Percentiles rank a stretch among this genome's conserved stretches.
Conservation (phyloP, 35 echinoderm and acorn worm genomes). For the Eucidaris tribuloides region DNA sequence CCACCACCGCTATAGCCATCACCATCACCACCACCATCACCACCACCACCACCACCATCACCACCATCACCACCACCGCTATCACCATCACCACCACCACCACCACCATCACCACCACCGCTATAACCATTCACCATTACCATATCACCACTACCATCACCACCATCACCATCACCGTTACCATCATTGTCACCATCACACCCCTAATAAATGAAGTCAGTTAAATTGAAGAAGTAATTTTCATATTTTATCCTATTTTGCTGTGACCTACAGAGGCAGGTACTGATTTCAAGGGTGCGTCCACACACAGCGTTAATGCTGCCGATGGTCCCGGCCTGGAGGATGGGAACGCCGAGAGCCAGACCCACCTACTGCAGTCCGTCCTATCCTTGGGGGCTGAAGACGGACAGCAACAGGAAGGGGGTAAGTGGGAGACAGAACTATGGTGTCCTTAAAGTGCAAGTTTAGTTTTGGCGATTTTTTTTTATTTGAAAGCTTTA, state of each 20-base stretch:
- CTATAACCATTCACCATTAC: not conserved
- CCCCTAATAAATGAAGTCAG: not conserved
- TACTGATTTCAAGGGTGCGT: too few relatives aligned
- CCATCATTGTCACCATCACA: not conserved
- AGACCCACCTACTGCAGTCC: constrained; percentile 81
- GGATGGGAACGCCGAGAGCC: constrained; percentile 12
- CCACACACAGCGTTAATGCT: too few relatives aligned
- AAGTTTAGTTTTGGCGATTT: too few relatives aligned
- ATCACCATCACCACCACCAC: constrained; percentile 1
- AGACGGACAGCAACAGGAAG: constrained; percentile 45
- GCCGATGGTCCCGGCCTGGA: too few relatives aligned
- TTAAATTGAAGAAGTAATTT: not conserved
- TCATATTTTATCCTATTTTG: too few relatives aligned
- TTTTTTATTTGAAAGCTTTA: too few relatives aligned
- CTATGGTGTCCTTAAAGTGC: too few relatives aligned
- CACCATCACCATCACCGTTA: not conserved
- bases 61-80: not conserved
- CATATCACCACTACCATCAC: not conserved
- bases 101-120: not conserved
- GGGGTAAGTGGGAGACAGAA: too few relatives aligned
- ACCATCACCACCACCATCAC: constrained; percentile 8
- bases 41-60: not conserved
- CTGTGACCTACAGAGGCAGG: too few relatives aligned
- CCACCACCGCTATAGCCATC: not conserved
- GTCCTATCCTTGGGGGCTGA: constrained; percentile 94